A percentile compares a stretch with the other conserved stretches of the same genome.
Conservation (phyloP, 2,797 vertebrate species). For the Sarcophilus harrisii region DNA sequence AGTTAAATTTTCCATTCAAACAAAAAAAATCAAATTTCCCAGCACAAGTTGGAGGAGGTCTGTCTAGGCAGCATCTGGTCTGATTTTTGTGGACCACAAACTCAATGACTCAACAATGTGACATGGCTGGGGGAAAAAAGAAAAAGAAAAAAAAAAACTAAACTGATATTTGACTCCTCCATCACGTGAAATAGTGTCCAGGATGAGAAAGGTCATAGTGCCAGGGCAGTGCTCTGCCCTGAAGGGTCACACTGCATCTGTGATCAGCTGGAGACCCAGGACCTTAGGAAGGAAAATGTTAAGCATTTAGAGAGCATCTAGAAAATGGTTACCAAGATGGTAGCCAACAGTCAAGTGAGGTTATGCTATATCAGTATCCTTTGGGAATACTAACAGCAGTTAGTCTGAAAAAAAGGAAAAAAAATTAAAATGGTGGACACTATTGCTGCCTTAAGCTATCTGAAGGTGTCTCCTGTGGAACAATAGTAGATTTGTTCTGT, state of each 20-base stretch:
- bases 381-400: neutral
- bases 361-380: neutral
- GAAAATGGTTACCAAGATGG: neutral
- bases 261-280: neutral
- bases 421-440: neutral
- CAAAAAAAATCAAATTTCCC: neutral
- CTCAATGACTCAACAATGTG: neutral
- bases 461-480: neutral
- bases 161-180: neutral
- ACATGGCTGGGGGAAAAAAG: neutral
- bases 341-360: neutral
- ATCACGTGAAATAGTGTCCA: neutral
- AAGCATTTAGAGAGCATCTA: neutral
- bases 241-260: neutral
- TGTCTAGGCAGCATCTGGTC: neutral
- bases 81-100: neutral
- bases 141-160: neutral
- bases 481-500: neutral
- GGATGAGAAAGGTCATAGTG: neutral
- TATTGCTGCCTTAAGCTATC: neutral
- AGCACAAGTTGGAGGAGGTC: neutral
- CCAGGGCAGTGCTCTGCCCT: neutral
- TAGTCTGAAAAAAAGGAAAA: neutral
- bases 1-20: conserved; percentile 3
- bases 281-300: neutral